phyloP scores from a whole-genome alignment of 2,797 vertebrate genomes.

The Myoxocephalus aenaeus region DNA sequence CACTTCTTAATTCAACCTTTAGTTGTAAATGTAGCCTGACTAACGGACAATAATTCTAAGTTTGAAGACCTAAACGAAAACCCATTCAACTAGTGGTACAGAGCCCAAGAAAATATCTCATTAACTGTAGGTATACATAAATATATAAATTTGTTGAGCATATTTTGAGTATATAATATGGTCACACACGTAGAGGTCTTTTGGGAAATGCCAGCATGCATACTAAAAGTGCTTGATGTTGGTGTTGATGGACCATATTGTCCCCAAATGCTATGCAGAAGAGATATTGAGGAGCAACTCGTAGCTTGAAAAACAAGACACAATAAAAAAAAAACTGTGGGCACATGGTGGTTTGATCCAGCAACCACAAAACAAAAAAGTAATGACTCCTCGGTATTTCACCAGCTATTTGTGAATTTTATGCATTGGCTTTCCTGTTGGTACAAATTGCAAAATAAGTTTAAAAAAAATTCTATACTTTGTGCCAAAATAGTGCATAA shows the following conservation, averaged over 20 bases:
- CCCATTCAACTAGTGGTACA: not conserved
- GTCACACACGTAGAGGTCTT: too few relatives aligned
- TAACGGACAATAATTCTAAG: constrained; percentile 3
- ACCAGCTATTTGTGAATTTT: not conserved
- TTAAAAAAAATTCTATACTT: not conserved
- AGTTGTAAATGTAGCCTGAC: constrained; percentile 17
- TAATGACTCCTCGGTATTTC: not conserved
- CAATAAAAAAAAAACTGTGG: too few relatives aligned
- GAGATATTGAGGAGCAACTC: not conserved
- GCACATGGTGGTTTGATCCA: not conserved
- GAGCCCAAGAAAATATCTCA: not conserved
- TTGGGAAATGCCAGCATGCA: not conserved
- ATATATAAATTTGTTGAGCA: not conserved
- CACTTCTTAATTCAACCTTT: constrained; percentile 17
- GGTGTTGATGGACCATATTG: not conserved
- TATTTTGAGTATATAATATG: not conserved
- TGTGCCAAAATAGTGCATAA: not conserved
- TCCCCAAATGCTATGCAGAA: not conserved
- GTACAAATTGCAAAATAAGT: not conserved
- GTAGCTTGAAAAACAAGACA: not conserved
- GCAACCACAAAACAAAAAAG: not conserved
- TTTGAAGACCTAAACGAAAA: constrained; percentile 8
- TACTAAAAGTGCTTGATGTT: not conserved
- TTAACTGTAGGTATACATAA: not conserved
- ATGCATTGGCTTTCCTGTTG: not conserved